A percentile compares a stretch with the other conserved stretches of the same genome.
Conservation (phyloP, 2,888 invertebrate genomes). For the Leuctra nigra region DNA sequence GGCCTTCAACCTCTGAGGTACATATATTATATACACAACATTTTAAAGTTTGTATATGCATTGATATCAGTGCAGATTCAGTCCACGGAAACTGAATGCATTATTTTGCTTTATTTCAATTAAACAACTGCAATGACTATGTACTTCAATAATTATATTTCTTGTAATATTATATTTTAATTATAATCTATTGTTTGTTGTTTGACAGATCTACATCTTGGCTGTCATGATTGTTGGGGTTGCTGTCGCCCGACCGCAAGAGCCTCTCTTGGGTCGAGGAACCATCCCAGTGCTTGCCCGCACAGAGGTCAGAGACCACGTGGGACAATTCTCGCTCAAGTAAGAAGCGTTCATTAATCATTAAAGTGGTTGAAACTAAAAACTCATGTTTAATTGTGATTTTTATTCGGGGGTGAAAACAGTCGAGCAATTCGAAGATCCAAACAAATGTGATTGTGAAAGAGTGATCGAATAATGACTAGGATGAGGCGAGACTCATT, state of each 20-base stretch:
- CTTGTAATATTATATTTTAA: background rate
- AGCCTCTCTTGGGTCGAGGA: background rate
- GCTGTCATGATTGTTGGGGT: slow-evolving; percentile 18
- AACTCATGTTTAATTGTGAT: no score
- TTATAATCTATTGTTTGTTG: background rate
- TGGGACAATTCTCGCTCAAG: slow-evolving; percentile 31
- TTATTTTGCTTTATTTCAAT: background rate
- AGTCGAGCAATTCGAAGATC: no score
- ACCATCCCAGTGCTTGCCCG: slow-evolving; percentile 26
- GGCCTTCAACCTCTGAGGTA: no score
- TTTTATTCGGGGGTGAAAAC: no score
- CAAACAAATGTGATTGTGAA: no score
- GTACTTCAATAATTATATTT: background rate
- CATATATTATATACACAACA: no score
- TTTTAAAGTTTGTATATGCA: background rate
- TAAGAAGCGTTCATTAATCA: no score
- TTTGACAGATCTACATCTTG: slow-evolving; percentile 3
- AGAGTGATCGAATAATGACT: no score
- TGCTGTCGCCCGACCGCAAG: slow-evolving; percentile 20
- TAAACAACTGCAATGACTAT: background rate
- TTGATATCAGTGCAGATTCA: background rate
- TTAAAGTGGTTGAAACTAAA: no score
- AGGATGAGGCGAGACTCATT: no score
- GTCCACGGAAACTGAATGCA: background rate
- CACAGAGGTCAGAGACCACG: slow-evolving; percentile 29